Evolutionary conservation across 2,888 invertebrate genomes (phyloP).

Genomic region (Drosophila mimetica): DNA sequence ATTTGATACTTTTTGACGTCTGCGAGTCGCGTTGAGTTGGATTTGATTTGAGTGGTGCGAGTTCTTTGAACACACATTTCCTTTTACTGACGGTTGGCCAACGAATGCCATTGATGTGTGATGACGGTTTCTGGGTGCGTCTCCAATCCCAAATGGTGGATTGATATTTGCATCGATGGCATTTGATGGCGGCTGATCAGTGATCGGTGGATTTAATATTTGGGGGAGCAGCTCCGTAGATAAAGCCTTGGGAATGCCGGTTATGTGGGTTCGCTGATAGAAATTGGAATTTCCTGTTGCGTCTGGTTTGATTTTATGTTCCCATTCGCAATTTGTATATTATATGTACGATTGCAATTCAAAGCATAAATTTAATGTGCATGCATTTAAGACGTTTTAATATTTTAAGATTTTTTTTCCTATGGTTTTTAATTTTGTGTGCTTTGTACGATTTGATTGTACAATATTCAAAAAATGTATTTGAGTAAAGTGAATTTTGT

Average conservation of each 20-base stretch:
- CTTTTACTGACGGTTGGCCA: conserved; percentile 52
- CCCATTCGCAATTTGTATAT: neutral
- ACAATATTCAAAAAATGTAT: too few relatives aligned
- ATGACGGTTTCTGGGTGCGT: conserved; percentile 72
- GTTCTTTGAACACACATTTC: conserved; percentile 60
- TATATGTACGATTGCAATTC: neutral
- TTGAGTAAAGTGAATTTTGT: too few relatives aligned
- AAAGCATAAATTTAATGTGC: neutral
- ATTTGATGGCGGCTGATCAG: conserved; percentile 50
- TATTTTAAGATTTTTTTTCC: too few relatives aligned
- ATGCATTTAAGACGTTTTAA: too few relatives aligned
- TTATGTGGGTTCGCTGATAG: conserved; percentile 22
- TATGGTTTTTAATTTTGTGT: too few relatives aligned
- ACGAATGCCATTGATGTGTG: conserved; percentile 44
- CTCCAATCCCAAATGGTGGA: conserved; percentile 47
- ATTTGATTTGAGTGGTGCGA: conserved; percentile 36
- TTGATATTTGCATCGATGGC: conserved; percentile 59
- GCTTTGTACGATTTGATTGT: too few relatives aligned
- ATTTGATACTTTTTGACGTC: conserved; percentile 65
- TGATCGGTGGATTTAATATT: conserved; percentile 46
- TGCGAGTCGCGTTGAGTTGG: conserved; percentile 22
- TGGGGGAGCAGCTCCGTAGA: conserved; percentile 53
- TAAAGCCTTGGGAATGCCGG: conserved; percentile 23
- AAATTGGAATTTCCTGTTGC: conserved; percentile 22
- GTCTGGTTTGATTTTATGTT: conserved; percentile 1